Conservation (phyloP, 1,140 invertebrate species). For the Aphidius ervi region DNA sequence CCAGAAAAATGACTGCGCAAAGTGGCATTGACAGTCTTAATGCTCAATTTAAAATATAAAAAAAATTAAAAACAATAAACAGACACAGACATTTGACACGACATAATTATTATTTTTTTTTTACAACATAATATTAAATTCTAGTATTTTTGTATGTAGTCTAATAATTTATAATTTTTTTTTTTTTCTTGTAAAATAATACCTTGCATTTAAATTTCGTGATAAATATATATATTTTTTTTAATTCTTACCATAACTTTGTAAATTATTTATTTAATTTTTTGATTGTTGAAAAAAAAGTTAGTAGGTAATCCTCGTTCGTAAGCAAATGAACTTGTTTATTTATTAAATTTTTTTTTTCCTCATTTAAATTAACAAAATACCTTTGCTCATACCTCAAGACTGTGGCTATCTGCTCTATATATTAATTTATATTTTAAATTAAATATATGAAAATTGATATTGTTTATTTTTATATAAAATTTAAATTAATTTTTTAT, state of each 20-base stretch:
- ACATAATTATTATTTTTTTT: conserved; percentile 3
- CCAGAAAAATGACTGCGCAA: conserved; percentile 27
- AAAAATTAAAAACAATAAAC: not conserved
- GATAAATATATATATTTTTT: no score
- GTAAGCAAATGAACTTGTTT: conserved; percentile 9
- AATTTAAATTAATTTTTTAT: conserved; percentile 13
- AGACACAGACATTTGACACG: conserved; percentile 11
- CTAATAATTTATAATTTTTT: no score
- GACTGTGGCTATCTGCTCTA: conserved; percentile 31
- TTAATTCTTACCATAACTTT: no score
- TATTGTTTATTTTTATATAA: conserved; percentile 9
- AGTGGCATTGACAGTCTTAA: not conserved
- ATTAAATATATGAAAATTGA: conserved; percentile 4
- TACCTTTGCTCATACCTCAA: conserved; percentile 15
- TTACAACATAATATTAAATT: not conserved
- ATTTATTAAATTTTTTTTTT: conserved; percentile 5
- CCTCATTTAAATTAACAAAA: not conserved
- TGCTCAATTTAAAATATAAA: not conserved
- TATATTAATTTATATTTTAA: conserved; percentile 13
- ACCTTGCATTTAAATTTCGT: no score
- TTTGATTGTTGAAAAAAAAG: not conserved
- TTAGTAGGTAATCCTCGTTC: conserved; percentile 33
- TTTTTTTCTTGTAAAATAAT: no score
- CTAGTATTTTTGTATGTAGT: no score
- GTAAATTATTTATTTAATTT: no score